Percentiles rank a stretch among this genome's conserved stretches.
Evolutionary conservation across 1,140 invertebrate species (phyloP).

Genomic region (Amphibalanus amphitrite): DNA sequence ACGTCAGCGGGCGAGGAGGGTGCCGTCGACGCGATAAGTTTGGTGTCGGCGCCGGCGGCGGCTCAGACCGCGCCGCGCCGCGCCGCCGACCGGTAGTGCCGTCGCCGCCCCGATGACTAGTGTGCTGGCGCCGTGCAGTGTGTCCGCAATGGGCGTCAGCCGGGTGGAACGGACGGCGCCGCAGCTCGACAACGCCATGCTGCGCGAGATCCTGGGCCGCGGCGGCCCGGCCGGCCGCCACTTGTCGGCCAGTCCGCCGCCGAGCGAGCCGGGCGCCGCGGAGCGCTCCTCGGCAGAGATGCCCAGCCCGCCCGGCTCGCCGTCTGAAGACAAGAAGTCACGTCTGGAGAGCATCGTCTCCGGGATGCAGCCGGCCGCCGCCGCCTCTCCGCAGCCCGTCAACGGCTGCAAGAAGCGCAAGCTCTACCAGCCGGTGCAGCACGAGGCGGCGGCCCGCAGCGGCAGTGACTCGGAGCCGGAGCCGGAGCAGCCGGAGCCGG

Average conservation of each 20-base stretch:
- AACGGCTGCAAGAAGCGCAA: conserved; percentile 92
- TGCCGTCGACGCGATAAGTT: background rate
- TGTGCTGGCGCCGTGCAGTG: background rate
- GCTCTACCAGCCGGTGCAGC: conserved; percentile 88
- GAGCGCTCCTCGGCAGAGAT: background rate
- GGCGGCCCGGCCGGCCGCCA: too few species aligned
- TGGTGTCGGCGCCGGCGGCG: background rate
- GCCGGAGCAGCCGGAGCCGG: background rate
- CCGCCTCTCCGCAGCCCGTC: conserved; percentile 19
- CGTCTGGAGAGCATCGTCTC: conserved; percentile 87
- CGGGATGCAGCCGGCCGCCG: conserved; percentile 44
- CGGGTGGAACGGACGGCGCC: background rate
- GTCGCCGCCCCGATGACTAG: background rate
- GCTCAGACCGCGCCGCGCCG: too few species aligned
- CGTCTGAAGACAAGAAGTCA: conserved; percentile 42
- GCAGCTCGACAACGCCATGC: background rate
- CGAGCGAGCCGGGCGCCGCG: too few species aligned
- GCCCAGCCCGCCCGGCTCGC: background rate
- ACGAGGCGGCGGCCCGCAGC: conserved; percentile 34
- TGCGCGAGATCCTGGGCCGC: background rate
- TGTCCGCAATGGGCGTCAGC: background rate
- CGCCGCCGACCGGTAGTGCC: background rate
- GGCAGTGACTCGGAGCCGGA: conserved; percentile 13
- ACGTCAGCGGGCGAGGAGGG: background rate
- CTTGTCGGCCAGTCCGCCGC: too few species aligned